Evolutionary conservation across 2,113 vertebrate species (phyloP).

Genomic region (Callorhinus ursinus): DNA sequence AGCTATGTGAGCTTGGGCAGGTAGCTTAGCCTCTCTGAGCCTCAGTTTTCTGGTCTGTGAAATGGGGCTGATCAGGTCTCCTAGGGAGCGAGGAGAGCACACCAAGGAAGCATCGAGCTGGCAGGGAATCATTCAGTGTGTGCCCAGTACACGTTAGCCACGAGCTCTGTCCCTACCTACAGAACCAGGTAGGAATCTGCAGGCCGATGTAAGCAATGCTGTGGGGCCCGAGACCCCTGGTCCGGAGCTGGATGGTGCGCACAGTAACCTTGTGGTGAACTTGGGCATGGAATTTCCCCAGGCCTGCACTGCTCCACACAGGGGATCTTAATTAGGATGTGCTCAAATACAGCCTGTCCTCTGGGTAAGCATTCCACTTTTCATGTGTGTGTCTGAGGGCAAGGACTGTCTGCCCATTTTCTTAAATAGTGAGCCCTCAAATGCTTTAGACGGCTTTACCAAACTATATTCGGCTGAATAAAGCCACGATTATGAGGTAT

Average conservation of each 20-base stretch:
- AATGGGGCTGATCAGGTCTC: not conserved
- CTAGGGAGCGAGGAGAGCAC: not conserved
- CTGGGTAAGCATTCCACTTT: not conserved
- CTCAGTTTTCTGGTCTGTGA: not conserved
- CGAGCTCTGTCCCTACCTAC: not conserved
- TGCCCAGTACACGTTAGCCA: rapidly evolving
- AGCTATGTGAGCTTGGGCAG: not conserved
- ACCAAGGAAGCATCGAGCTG: rapidly evolving
- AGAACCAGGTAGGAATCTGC: not conserved
- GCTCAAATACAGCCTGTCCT: not conserved
- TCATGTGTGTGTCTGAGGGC: not conserved
- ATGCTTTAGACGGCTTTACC: not conserved
- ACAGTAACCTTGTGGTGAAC: not conserved
- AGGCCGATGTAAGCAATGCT: rapidly evolving
- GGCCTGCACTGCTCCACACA: rapidly evolving
- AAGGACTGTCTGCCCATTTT: not conserved
- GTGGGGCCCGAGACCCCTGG: not conserved
- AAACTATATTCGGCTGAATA: not conserved
- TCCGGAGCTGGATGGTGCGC: rapidly evolving
- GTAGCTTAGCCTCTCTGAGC: not conserved
- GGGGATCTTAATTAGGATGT: not conserved
- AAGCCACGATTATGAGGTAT: slow-evolving; percentile 62
- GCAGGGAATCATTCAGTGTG: rapidly evolving
- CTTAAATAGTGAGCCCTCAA: slow-evolving; percentile 36
- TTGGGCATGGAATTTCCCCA: not conserved